Evolutionary conservation across 2,113 vertebrate species (phyloP), one percentile per base, ranked within the genome.

Genomic region (Hirundichthys speculiger): DNA sequence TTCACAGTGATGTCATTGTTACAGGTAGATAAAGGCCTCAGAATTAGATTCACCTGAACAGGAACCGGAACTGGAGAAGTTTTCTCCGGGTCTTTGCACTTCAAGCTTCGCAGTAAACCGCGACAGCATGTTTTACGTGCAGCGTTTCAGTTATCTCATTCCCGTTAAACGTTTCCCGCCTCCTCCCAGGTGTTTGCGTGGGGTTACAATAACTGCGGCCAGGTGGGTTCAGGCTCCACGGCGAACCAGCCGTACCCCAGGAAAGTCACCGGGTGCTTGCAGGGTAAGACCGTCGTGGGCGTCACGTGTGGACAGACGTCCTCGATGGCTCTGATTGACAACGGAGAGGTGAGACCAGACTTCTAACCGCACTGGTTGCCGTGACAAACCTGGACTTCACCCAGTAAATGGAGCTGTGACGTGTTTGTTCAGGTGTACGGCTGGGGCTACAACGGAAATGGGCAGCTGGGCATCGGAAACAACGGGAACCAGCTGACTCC

Each of bases 181-280:
- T 14, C 9, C 13, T 9, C 55, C 24, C 71, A 98, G 97, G 94
- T 98, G 0, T 98, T 93, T 13, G 93, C 95, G 0, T 98, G 97
- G 97, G 97, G 97, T 66, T 96, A 96, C 64, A 98, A 98, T 49
- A 98, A 96, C 90, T 96, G 95, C 51, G 96, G 97, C 42, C 97
- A 98, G 62, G 93, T 98, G 60, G 96, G 96, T 55, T 96, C 95
- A 21, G 97, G 96, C 73, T 96, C 96, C 73, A 98, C 96, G 14
- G 92, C 95, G 22, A 98, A 96, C 83, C 96, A 98, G 80, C 93
- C 94, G 39, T 94, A 93, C 55, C 96, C 97, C 61, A 93, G 95
- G 2, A 94, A 87, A 69, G 95, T 98, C 48, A 93, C 93, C 0
- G 93, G 91, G 84, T 93, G 90, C 78, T 90, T 98, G 72, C 93